Percentiles rank a stretch among this genome's conserved stretches.
Evolutionary conservation across 2,888 invertebrate genomes (phyloP).

Genomic region (Eupithecia centaureata): DNA sequence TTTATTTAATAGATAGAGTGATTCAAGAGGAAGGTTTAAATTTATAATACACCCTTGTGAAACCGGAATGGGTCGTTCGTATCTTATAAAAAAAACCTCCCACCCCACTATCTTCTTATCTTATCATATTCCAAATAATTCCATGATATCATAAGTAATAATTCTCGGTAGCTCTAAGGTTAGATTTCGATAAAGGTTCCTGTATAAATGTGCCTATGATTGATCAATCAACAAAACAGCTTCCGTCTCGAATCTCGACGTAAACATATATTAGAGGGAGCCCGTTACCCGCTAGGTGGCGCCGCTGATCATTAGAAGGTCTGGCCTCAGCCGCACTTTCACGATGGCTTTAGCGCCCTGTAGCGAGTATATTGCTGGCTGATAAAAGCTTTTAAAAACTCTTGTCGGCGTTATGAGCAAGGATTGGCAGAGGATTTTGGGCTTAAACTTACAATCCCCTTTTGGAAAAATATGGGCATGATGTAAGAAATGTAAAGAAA

Average conservation of each 20-base stretch:
- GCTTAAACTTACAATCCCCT: neutral
- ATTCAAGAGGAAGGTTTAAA: no score
- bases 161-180: neutral
- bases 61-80: no score
- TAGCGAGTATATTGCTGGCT: constrained; percentile 47
- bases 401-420: neutral
- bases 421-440: neutral
- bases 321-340: constrained; percentile 55
- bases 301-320: constrained; percentile 68
- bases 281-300: constrained; percentile 71
- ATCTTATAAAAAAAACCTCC: no score
- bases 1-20: no score
- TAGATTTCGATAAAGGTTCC: neutral
- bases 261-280: constrained; percentile 73
- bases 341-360: constrained; percentile 24
- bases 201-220: constrained; percentile 3
- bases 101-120: no score
- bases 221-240: constrained; percentile 23
- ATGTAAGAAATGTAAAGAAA: neutral
- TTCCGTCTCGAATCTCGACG: constrained; percentile 60
- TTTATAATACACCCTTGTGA: no score
- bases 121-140: no score
- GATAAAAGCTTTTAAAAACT: constrained; percentile 5
- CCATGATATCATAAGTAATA: no score
- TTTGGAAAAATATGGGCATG: neutral